Base-by-base conservation (phyloP, 1,140 invertebrate genomes). In the Drosophila bipectinata region DNA sequence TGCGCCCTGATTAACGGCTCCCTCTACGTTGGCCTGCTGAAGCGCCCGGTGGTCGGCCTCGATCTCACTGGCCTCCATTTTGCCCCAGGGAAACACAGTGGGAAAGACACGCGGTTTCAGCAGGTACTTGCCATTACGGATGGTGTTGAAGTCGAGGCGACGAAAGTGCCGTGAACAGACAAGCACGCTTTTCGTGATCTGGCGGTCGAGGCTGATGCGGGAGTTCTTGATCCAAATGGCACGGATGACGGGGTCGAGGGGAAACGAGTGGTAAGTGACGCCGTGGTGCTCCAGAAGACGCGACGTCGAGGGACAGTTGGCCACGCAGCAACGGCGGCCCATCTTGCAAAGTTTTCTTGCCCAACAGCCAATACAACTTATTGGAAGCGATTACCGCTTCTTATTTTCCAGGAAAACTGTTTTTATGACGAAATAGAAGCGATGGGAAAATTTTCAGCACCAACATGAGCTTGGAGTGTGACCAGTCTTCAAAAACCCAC, bases 81-180 rank as follows among this genome's bases (percentile, higher is more conserved):
- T 91, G 2, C 92, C 92, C 92, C 92, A 92, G 0, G 92, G 82
- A 54, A 92, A 92, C 1, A 92, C 92, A 4, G 92, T 92, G 26
- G 92, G 92, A 53, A 92, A 91, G 3, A 92, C 91, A n/a, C 87
- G 85, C 55, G 68, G 67, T 72, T 94, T 93, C 26, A 92, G 92
- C 26, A 95, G 81, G 72, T 93, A 94, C 71, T 94, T 94, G 37
- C 93, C 93, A 67, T 93, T 93, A 76, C 94, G 94, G 9, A 93
- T 93, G 48, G 92, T 92, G 79, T 94, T 93, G 80, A 95, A 95
- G 82, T 95, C 94, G 1, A 92, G 92, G n/a, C 93, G 91, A 48
- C 93, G 92, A 74, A 95, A 95, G 80, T 95, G 94, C 56, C 93
- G 92, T 4, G 94, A 94, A 67, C 94, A 95, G 4, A 95, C 93